phyloP scores from a whole-genome alignment of 1,140 invertebrate species.

The Nilaparvata lugens region DNA sequence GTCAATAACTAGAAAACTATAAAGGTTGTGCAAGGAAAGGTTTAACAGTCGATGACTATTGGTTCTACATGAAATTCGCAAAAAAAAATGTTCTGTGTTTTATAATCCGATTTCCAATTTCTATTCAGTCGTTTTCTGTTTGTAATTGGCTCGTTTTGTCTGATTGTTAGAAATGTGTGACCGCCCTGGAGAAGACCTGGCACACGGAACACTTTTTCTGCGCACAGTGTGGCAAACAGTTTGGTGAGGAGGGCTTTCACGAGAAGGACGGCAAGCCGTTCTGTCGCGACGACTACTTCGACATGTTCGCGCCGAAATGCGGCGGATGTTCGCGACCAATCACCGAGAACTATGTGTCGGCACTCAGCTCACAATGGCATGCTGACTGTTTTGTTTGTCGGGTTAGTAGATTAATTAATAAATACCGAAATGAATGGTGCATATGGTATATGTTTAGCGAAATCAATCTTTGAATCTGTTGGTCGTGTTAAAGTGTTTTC shows the following conservation, averaged over 20 bases:
- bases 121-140: too few species aligned
- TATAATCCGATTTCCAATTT: not conserved
- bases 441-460: too few species aligned
- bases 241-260: conserved; percentile 94
- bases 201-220: conserved; percentile 99
- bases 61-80: too few species aligned
- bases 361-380: conserved; percentile 97
- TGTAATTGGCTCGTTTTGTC: too few species aligned
- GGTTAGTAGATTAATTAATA: too few species aligned
- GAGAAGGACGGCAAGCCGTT: conserved; percentile 91
- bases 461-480: too few species aligned
- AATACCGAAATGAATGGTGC: too few species aligned
- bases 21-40: too few species aligned
- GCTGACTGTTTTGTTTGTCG: conserved; percentile 99
- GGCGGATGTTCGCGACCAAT: conserved; percentile 94
- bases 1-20: too few species aligned
- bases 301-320: conserved; percentile 98
- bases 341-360: conserved; percentile 98
- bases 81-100: not conserved
- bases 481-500: too few species aligned
- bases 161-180: conserved; percentile 99
- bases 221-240: conserved; percentile 93
- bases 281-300: conserved; percentile 92
- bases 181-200: conserved; percentile 96
- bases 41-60: too few species aligned